Base-by-base conservation (phyloP, 2,888 invertebrate genomes). In the Tuberolachnus salignus region DNA sequence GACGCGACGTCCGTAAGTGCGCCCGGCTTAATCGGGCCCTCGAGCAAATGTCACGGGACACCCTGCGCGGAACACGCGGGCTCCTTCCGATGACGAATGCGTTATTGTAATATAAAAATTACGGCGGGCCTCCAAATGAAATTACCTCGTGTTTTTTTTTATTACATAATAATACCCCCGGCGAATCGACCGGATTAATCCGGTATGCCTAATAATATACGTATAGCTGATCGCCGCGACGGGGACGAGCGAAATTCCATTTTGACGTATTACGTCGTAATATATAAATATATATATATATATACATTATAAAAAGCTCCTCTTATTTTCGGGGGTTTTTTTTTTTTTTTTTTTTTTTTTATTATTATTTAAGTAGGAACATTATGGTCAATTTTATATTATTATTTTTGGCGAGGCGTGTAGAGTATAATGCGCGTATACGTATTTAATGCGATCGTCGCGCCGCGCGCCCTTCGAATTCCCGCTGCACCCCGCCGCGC, bases 31-130 rank as follows among this genome's bases (percentile, higher is more conserved):
- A 71, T 59, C 51, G 51, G 3, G 26, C 63, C 64, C 51, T 21
- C 63, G 44, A 53, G 64, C 73, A 64, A 74, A 74, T 53, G 73
- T 74, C 73, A 64, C 64, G 51, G 61, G 42, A 61, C 72, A 46
- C 72, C 72, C 57, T 13, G 21, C 57, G 44, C n/a, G 13, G 63
- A 13, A 42, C 19, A 34, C 8, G 19, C 4, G 19, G 1, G 44
- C 42, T 3, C 23, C 10, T 14, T 13, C 9, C 59, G 57, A 70
- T 70, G 70, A 59, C 71, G 57, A 71, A 71, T 55, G 55, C 71
- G 21, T 34, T 57, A 55, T 21, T 11, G 9, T 61, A 61, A 14
- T 63, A 66, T 46, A 46, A 9, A 46, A 46, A 21, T 66, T 46
- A 1, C 19, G 16, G 9, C 34, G 34, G n/a, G n/a, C n/a, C n/a